phyloP scores from a whole-genome alignment of 2,797 vertebrate genomes.

The Artibeus jamaicensis region DNA sequence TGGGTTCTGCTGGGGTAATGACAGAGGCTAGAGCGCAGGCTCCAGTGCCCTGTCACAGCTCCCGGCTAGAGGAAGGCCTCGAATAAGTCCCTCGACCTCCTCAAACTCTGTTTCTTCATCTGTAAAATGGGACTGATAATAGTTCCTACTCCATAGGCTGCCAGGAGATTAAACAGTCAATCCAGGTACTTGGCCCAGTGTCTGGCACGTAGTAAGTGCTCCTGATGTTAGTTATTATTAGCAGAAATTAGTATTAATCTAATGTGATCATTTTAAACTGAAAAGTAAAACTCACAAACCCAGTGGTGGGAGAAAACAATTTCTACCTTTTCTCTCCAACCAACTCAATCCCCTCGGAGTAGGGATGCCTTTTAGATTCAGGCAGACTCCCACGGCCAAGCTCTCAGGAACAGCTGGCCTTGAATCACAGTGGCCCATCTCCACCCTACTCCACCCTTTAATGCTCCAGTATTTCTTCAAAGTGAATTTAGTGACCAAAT shows the following conservation, averaged over 20 bases:
- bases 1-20: not conserved
- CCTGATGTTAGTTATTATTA: not conserved
- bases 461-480: not conserved
- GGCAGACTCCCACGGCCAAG: not conserved
- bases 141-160: not conserved
- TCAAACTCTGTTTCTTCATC: not conserved
- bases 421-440: not conserved
- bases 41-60: not conserved
- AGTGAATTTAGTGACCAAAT: not conserved
- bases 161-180: not conserved
- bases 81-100: not conserved
- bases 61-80: not conserved
- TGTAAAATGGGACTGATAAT: not conserved
- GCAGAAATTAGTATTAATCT: not conserved
- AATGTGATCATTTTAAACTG: not conserved
- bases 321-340: not conserved
- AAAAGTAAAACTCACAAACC: slow-evolving; percentile 16
- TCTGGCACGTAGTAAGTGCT: not conserved
- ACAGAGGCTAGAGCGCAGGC: not conserved
- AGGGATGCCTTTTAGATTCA: not conserved
- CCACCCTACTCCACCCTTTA: not conserved
- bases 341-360: not conserved
- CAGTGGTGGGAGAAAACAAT: not conserved
- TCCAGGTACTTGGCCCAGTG: not conserved
- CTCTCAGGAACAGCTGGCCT: not conserved